Evolutionary conservation across 2,113 vertebrate genomes (phyloP), one percentile per base, ranked within the genome.

Genomic region (Agelaius tricolor): DNA sequence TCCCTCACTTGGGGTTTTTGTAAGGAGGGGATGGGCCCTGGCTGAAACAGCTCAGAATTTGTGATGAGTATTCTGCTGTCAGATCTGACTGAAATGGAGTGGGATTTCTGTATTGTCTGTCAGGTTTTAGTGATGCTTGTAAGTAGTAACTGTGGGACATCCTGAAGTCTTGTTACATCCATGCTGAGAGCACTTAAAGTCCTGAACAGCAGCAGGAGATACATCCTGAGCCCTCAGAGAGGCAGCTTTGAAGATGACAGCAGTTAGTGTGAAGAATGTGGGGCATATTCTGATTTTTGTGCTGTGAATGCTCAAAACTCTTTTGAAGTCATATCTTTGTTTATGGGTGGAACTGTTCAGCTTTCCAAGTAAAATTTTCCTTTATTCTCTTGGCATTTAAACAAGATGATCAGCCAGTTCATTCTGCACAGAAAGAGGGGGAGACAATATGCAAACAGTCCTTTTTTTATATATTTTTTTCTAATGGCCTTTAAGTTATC

Each of bases 341-440:
- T 94, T 89, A 75, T 80, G 52, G 68, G 79, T 23, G 4, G 26
- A 93, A 88, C 51, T 28, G 37, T 62, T 93, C 31, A 23, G 68
- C 72, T 93, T 93, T 93, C 65, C 55, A 80, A 80, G 85, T 88
- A 80, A 80, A 67, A 49, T 62, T 84, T 95, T 69, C 72, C 55
- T 94, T 84, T 92, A 28, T 86, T 90, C 76, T 77, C 23, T 43
- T 80, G 79, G 72, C 63, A 81, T 51, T 82, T 88, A 74, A 89
- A 84, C 0, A 22, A 84, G 65, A 10, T 59, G 79, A 35, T 86
- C 1, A 6, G 24, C 46, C 28, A 18, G 17, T 88, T 80, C 11
- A 30, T 86, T 77, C 68, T 77, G 76, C 81, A 77, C 1, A 1
- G 43, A 86, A 87, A 72, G 52, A 59, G 11, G 10, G 37, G 39